A percentile compares a stretch with the other conserved stretches of the same genome.
These are phyloP conservation scores for Aulostomus chinensis DNA, from an alignment of 2,797 vertebrate species.

Conservation along the genomic window DNA sequence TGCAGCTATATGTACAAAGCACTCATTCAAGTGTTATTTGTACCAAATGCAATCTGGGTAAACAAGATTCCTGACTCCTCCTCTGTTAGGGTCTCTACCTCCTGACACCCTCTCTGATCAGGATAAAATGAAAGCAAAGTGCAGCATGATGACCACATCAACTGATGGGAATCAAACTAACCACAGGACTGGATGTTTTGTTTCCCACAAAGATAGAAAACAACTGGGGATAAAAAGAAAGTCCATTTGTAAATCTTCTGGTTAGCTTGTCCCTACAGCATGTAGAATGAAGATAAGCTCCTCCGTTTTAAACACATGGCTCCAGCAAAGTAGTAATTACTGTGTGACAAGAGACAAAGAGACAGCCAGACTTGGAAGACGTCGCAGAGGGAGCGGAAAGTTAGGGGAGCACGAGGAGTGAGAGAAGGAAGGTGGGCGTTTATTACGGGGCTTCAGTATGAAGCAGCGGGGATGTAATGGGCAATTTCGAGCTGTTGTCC, in stretches of 20 bases:
- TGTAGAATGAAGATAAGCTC: no score
- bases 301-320: constrained; percentile 36
- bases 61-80: no score
- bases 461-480: constrained; percentile 43
- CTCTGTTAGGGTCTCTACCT: constrained; percentile 5
- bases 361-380: constrained; percentile 11
- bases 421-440: constrained; percentile 38
- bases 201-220: no score
- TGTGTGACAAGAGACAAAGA: constrained; percentile 22
- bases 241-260: no score
- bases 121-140: no score
- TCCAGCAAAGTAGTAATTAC: constrained; percentile 34
- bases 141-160: no score
- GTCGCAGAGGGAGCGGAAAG: constrained; percentile 7
- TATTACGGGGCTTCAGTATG: constrained; percentile 38
- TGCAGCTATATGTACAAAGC: constrained; percentile 21
- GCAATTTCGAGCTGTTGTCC: constrained; percentile 39
- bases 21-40: no score
- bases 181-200: no score
- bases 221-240: neutral
- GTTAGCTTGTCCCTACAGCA: no score
- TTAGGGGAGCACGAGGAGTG: neutral
- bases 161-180: constrained; percentile 29
- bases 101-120: no score
- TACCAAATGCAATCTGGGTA: no score